Evolutionary conservation across 2,888 invertebrate genomes (phyloP).

Genomic region (Drosophila flavopinicola): DNA sequence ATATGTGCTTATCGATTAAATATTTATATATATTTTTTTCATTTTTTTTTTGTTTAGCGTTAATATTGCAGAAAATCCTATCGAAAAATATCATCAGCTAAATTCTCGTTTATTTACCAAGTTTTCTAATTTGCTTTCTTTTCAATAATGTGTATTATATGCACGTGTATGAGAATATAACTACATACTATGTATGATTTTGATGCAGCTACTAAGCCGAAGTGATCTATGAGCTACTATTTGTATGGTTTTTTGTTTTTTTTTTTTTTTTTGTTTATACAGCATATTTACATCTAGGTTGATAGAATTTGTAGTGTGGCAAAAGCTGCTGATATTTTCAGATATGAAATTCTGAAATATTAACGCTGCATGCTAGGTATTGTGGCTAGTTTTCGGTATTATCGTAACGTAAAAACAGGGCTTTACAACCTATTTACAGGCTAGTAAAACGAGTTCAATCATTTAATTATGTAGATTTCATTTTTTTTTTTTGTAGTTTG

Average conservation of each 20-base stretch:
- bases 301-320: not conserved
- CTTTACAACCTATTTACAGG: constrained; percentile 85
- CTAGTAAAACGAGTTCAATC: constrained; percentile 84
- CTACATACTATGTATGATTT: not conserved
- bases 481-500: constrained; percentile 31
- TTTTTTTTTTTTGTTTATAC: not conserved
- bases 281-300: not conserved
- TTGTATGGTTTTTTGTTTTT: not conserved
- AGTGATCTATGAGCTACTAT: not conserved
- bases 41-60: constrained; percentile 65
- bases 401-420: constrained; percentile 82
- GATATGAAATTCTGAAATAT: constrained; percentile 83
- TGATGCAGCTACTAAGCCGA: constrained; percentile 3
- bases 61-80: constrained; percentile 84
- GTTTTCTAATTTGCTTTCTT: not conserved
- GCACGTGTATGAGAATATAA: not conserved
- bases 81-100: constrained; percentile 75
- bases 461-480: constrained; percentile 44
- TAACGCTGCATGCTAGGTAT: constrained; percentile 79
- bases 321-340: constrained; percentile 63
- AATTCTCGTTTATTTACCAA: not conserved
- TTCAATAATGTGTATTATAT: not conserved
- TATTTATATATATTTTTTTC: constrained; percentile 13
- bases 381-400: constrained; percentile 53
- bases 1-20: constrained; percentile 7